phyloP scores from a whole-genome alignment of 2,797 vertebrate species.

The Podargus strigoides region DNA sequence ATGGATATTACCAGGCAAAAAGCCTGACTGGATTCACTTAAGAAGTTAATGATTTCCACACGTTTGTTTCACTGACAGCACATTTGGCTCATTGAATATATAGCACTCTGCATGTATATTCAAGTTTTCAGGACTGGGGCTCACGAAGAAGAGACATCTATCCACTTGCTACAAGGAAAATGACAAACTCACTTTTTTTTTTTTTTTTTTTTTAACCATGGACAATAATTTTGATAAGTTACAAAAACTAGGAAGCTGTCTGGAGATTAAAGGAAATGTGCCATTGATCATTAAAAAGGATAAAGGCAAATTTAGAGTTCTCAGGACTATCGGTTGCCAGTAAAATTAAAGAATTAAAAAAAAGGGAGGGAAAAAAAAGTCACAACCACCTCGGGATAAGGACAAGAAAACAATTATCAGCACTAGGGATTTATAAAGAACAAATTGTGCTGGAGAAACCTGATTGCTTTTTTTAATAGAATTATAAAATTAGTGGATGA shows the following conservation, averaged over 20 bases:
- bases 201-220: too few relatives aligned
- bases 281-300: neutral
- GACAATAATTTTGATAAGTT: neutral
- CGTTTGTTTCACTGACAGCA: neutral
- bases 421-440: neutral
- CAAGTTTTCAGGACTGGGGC: neutral
- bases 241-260: neutral
- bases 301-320: neutral
- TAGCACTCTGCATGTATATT: neutral
- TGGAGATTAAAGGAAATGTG: neutral
- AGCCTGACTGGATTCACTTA: neutral
- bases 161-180: neutral
- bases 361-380: neutral
- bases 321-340: neutral
- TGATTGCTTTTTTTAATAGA: constrained; percentile 20
- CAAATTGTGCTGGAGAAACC: neutral
- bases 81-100: neutral
- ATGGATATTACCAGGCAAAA: neutral
- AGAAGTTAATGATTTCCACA: neutral
- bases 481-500: constrained; percentile 52
- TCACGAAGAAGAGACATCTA: neutral
- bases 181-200: neutral
- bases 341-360: neutral
- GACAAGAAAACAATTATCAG: constrained; percentile 12
- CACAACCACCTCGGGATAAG: neutral